phyloP scores from a whole-genome alignment of 2,888 invertebrate species.

The Cheilosia vulpina region DNA sequence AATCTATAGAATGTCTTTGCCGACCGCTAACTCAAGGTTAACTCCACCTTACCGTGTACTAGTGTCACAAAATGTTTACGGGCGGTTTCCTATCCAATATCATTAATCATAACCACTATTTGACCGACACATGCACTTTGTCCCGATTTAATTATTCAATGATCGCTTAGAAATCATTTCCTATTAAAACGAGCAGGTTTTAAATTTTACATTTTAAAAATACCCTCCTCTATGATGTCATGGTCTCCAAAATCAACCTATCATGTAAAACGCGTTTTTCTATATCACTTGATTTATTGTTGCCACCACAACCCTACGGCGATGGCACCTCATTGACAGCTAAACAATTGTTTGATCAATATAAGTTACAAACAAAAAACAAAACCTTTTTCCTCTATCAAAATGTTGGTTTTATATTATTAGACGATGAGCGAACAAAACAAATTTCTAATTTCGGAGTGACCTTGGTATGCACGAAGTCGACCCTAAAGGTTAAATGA shows the following conservation, averaged over 20 bases:
- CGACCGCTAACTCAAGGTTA: neutral
- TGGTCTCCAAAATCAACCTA: conserved; percentile 16
- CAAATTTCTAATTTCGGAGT: conserved; percentile 43
- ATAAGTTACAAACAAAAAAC: conserved; percentile 14
- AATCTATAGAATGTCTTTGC: neutral
- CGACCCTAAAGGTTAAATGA: conserved; percentile 51
- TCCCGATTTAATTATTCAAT: conserved; percentile 20
- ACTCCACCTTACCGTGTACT: no score
- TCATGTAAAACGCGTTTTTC: conserved; percentile 48
- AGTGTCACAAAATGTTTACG: neutral
- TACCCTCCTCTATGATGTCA: conserved; percentile 6
- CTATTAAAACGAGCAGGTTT: neutral
- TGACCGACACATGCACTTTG: conserved; percentile 33
- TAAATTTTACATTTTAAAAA: neutral
- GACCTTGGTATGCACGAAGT: conserved; percentile 41
- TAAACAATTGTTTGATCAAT: conserved; percentile 62
- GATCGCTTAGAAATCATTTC: neutral
- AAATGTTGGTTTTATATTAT: conserved; percentile 36
- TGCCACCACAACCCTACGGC: conserved; percentile 16
- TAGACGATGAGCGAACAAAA: conserved; percentile 55
- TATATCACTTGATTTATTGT: conserved; percentile 57
- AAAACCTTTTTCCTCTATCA: conserved; percentile 20
- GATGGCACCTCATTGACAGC: conserved; percentile 62
- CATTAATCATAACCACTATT: conserved; percentile 29
- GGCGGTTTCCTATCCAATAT: neutral